Conservation (phyloP, 1,140 invertebrate species). For the Leucophenga varia region DNA sequence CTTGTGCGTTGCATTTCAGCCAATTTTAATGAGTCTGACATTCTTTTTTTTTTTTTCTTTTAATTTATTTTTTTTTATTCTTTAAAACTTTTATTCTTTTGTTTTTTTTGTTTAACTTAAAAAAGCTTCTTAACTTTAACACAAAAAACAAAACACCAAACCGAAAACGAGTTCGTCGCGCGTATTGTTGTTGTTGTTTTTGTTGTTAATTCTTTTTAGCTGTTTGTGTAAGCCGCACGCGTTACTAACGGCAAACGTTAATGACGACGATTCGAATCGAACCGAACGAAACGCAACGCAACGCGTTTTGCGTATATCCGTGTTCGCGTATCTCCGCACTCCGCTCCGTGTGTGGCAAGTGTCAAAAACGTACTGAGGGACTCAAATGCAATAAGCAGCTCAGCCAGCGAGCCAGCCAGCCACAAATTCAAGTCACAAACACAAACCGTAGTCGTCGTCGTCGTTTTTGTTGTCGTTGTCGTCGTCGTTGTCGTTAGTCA, state of each 20-base stretch:
- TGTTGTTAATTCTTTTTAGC: no score
- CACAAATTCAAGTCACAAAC: constrained; percentile 18
- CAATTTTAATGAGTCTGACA: constrained; percentile 45
- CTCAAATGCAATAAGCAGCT: no score
- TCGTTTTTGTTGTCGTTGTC: constrained; percentile 6
- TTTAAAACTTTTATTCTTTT: no score
- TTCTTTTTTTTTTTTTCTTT: constrained; percentile 12
- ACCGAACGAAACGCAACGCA: no score
- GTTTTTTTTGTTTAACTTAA: neutral
- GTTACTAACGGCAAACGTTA: constrained; percentile 23
- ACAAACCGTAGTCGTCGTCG: constrained; percentile 7
- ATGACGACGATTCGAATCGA: no score
- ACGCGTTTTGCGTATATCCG: constrained; percentile 25
- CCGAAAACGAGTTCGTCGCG: constrained; percentile 8
- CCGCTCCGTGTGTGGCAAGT: no score
- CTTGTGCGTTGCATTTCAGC: constrained; percentile 53
- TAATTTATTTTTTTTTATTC: no score
- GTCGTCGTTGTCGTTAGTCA: constrained; percentile 36
- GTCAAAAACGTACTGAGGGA: constrained; percentile 34
- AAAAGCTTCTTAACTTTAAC: neutral
- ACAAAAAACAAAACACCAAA: constrained; percentile 20
- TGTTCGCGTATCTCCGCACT: constrained; percentile 33
- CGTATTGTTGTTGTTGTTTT: constrained; percentile 7
- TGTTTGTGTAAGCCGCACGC: no score
- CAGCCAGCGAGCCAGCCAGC: no score